These are phyloP conservation scores for Bufo bufo DNA, from an alignment of 2,113 vertebrate species.

Conservation along the genomic window DNA sequence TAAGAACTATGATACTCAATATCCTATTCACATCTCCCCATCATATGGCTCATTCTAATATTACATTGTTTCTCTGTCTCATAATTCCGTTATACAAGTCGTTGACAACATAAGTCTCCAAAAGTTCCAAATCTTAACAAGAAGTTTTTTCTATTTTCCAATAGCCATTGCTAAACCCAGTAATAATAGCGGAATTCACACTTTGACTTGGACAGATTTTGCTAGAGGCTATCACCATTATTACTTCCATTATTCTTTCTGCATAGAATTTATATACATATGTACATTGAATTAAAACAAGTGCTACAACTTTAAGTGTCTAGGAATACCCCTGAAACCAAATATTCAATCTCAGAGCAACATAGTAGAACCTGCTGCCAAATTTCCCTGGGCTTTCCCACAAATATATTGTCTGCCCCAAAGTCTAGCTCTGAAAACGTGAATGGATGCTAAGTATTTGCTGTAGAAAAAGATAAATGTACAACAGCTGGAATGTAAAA, in stretches of 20 bases:
- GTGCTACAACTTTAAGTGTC: constrained; percentile 7
- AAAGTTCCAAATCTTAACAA: constrained; percentile 5
- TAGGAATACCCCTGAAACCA: neutral
- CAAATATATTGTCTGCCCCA: constrained; percentile 64
- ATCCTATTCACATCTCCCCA: constrained; percentile 2
- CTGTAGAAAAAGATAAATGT: constrained; percentile 67
- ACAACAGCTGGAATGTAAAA: constrained; percentile 71
- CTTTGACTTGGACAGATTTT: constrained; percentile 11
- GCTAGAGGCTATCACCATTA: constrained; percentile 28
- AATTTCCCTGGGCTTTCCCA: constrained; percentile 60
- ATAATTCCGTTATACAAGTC: constrained; percentile 34
- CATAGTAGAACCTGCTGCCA: constrained; percentile 50
- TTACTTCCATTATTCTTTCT: constrained; percentile 22
- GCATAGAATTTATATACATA: neutral
- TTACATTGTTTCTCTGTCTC: constrained; percentile 21
- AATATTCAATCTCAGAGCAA: neutral
- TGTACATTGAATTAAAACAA: neutral
- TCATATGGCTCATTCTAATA: neutral
- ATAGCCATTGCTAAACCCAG: constrained; percentile 13
- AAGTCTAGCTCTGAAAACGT: constrained; percentile 41
- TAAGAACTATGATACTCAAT: constrained; percentile 21
- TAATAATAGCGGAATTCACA: constrained; percentile 20
- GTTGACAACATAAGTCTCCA: constrained; percentile 33
- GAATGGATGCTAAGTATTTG: constrained; percentile 63
- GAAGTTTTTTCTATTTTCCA: neutral